Base-by-base conservation (phyloP, 2,797 vertebrate species). In the Micrastur ruficollis region DNA sequence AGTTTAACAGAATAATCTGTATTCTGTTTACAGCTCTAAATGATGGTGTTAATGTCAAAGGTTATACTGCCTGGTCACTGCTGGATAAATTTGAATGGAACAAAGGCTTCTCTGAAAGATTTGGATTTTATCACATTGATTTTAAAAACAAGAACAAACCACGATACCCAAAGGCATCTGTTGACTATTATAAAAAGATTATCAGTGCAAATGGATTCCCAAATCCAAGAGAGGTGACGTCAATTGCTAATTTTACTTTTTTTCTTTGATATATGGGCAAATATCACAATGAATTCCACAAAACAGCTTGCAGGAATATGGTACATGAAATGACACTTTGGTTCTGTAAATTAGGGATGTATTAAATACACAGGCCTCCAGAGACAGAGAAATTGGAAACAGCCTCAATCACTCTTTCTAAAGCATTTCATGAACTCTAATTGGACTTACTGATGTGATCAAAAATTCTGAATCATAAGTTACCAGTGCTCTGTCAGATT, bases 1-100 rank as follows among this genome's bases (percentile, higher is more conserved):
- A 9, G 1, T 47, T 76, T 70, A 83, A 21, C 29, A 93, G 72
- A 67, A 36, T 32, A 34, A 55, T 67, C 40, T 66, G 23, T 58
- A 38, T 76, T 97, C 29, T 96, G 34, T 93, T 93, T 79, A 6
- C 98, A 99, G 99, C 99, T 59, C 98, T 99, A 59, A 99, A 99
- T 42, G 99, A 99, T 12, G 99, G 99, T 20, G 99, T 98, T 65
- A 98, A 99, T n/a, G 97, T 99, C 81, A 99, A 98, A 95, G 99
- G 98, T 67, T 99, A 99, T 84, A 99, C 99, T 5, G 99, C 98
- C 19, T 99, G 99, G 99, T 99, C 99, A 78, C 98, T 99, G 96
- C 95, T 99, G 97, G 99, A 99, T 97, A 98, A 99, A 94, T 99
- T 99, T 97, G 99, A 99, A 96, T 99, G 99, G 99, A 99, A 99